Evolutionary conservation across 2,888 invertebrate genomes (phyloP).

Genomic region (Fragum fragum): DNA sequence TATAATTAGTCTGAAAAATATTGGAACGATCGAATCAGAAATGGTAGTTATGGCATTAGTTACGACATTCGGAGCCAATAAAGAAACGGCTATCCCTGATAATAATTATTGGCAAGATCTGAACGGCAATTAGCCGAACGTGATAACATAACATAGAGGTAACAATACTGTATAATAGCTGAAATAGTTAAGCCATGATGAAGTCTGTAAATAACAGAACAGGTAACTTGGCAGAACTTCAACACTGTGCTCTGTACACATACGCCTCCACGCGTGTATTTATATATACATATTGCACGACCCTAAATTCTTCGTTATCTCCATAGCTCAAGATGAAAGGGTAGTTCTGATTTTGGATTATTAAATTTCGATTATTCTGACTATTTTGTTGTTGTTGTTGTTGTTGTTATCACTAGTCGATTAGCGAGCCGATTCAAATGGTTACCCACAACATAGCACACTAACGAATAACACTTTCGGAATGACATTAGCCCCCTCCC

Average conservation of each 20-base stretch:
- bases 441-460: neutral
- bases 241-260: neutral
- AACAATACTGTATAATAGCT: neutral
- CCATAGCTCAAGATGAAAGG: neutral
- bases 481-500: too few relatives aligned
- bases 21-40: too few relatives aligned
- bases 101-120: too few relatives aligned
- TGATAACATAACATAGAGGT: too few relatives aligned
- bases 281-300: neutral
- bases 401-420: too few relatives aligned
- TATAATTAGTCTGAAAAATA: too few relatives aligned
- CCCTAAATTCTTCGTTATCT: neutral
- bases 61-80: too few relatives aligned
- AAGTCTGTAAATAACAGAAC: conserved; percentile 2
- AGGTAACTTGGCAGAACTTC: neutral
- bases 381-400: too few relatives aligned
- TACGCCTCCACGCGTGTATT: neutral
- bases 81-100: too few relatives aligned
- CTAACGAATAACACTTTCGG: neutral
- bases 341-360: neutral
- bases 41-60: too few relatives aligned
- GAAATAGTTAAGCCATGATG: conserved; percentile 3
- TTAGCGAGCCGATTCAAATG: neutral
- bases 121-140: too few relatives aligned
- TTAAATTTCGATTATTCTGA: neutral